A percentile compares a stretch with the other conserved stretches of the same genome.
These are phyloP conservation scores for Lasioglossum figueresi DNA, from an alignment of 2,888 invertebrate species.

Conservation along the genomic window DNA sequence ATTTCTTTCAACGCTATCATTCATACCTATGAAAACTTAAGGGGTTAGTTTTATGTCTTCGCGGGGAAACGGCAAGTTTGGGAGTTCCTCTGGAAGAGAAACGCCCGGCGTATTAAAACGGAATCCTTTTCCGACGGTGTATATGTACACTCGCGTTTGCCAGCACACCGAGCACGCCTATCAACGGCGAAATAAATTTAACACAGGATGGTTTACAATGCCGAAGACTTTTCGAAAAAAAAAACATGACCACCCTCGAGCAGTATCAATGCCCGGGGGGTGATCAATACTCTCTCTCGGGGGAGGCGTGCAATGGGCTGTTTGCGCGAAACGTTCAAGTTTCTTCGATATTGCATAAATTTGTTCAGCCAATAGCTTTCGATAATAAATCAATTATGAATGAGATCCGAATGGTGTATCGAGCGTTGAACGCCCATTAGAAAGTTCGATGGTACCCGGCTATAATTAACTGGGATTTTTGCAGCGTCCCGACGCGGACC, in stretches of 20 bases:
- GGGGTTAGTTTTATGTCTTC: constrained; percentile 5
- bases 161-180: neutral
- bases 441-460: neutral
- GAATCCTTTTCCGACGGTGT: neutral
- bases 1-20: constrained; percentile 4
- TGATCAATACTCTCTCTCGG: neutral
- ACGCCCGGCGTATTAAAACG: neutral
- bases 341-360: constrained; percentile 5
- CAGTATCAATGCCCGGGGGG: neutral
- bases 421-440: neutral
- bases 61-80: neutral
- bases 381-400: neutral
- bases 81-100: neutral
- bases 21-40: constrained; percentile 15
- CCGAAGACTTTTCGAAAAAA: neutral
- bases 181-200: neutral
- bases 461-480: constrained; percentile 9
- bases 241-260: neutral
- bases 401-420: neutral
- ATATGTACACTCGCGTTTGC: neutral
- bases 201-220: neutral
- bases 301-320: neutral
- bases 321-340: neutral
- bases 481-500: neutral
- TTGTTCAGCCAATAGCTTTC: neutral